Evolutionary conservation across 2,888 invertebrate species (phyloP).

Genomic region (Junonia oenone): DNA sequence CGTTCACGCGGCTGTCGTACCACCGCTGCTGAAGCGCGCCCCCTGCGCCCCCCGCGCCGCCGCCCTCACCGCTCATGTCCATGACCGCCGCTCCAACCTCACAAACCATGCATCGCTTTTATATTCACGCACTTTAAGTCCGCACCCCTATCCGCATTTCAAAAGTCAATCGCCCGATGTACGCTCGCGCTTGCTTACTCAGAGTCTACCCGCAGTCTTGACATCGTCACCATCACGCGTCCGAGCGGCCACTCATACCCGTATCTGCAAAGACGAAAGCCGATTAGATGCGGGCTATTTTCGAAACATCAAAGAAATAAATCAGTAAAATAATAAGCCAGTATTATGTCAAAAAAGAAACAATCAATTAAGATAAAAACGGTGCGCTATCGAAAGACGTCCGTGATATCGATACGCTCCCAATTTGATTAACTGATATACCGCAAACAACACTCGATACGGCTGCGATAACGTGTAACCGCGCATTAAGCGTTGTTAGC

Average conservation of each 20-base stretch:
- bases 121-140: constrained; percentile 69
- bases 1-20: constrained; percentile 78
- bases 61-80: constrained; percentile 76
- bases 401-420: constrained; percentile 70
- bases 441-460: constrained; percentile 67
- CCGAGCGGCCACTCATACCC: constrained; percentile 26
- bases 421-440: constrained; percentile 75
- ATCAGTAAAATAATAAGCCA: constrained; percentile 42
- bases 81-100: constrained; percentile 68
- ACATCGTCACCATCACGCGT: constrained; percentile 34
- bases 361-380: constrained; percentile 76
- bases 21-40: constrained; percentile 76
- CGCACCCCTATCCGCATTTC: constrained; percentile 69
- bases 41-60: constrained; percentile 52
- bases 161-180: constrained; percentile 41
- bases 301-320: constrained; percentile 48
- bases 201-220: constrained; percentile 31
- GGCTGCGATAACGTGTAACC: constrained; percentile 65
- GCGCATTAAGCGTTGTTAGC: constrained; percentile 69
- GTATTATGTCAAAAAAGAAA: constrained; percentile 63
- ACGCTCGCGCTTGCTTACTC: constrained; percentile 43
- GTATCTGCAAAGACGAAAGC: constrained; percentile 48
- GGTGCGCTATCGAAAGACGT: constrained; percentile 63
- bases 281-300: constrained; percentile 18
- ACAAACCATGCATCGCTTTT: constrained; percentile 79